Conservation (phyloP, 1,140 invertebrate genomes). For the Dreissena polymorpha region DNA sequence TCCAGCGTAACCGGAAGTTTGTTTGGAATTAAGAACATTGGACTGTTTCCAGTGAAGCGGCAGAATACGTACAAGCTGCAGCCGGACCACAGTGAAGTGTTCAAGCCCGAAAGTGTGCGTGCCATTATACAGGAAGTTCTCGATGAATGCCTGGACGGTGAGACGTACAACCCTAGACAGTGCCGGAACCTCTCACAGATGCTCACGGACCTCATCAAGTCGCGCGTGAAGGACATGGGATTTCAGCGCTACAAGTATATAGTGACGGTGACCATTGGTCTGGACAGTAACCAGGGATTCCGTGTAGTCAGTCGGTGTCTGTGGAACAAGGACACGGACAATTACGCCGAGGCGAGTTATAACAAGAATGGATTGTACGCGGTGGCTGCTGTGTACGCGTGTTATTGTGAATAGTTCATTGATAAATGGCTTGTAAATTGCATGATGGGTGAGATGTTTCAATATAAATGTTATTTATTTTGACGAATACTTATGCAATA, state of each 20-base stretch:
- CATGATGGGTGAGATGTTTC: no score
- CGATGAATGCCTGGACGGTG: conserved; percentile 62
- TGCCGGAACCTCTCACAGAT: conserved; percentile 63
- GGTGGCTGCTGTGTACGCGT: conserved; percentile 71
- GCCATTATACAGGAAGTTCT: conserved; percentile 61
- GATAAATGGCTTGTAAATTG: no score
- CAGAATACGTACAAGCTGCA: conserved; percentile 70
- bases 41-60: conserved; percentile 52
- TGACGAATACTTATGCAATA: no score
- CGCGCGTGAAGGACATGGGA: no score
- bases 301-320: no score
- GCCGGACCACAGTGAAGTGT: conserved; percentile 59
- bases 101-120: no score
- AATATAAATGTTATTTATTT: no score
- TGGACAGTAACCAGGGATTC: no score
- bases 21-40: conserved; percentile 47
- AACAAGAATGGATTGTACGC: conserved; percentile 69
- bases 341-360: conserved; percentile 68
- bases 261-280: no score
- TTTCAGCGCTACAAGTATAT: no score
- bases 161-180: conserved; percentile 63
- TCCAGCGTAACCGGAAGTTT: conserved; percentile 51
- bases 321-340: no score
- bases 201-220: conserved; percentile 69
- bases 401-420: conserved; percentile 74